Conservation (phyloP, 37 sponge, comb jelly and placozoan genomes). For the Halisarca cf. caerulea region DNA sequence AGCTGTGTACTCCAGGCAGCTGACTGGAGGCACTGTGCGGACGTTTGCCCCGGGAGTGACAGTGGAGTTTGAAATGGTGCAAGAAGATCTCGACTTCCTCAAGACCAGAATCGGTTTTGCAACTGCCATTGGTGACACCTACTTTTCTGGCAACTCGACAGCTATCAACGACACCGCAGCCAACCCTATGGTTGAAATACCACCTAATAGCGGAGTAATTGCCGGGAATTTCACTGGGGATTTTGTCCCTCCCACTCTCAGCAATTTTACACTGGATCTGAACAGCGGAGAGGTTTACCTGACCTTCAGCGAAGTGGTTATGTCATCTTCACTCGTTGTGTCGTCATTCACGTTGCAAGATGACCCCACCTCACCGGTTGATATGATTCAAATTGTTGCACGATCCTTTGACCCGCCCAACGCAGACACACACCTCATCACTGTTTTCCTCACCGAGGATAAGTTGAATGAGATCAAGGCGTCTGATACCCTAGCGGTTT, state of each 20-base stretch:
- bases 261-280: constrained; percentile 70
- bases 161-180: constrained; percentile 71
- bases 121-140: constrained; percentile 77
- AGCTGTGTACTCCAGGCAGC: constrained; percentile 36
- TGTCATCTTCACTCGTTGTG: constrained; percentile 42
- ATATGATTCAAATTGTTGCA: constrained; percentile 44
- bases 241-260: constrained; percentile 46
- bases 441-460: constrained; percentile 28
- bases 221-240: constrained; percentile 50
- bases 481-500: constrained; percentile 49
- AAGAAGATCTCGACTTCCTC: constrained; percentile 58
- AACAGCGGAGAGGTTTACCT: constrained; percentile 73
- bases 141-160: constrained; percentile 40
- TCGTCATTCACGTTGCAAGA: constrained; percentile 54
- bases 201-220: constrained; percentile 48
- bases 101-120: constrained; percentile 77
- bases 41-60: constrained; percentile 34
- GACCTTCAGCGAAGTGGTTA: constrained; percentile 69
- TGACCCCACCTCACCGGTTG: constrained; percentile 4
- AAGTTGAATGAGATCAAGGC: constrained; percentile 77
- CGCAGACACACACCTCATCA: constrained; percentile 37
- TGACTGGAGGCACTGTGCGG: constrained; percentile 33
- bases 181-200: constrained; percentile 38
- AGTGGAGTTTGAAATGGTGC: constrained; percentile 25
- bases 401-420: constrained; percentile 17